A percentile compares a stretch with the other conserved stretches of the same genome.
Evolutionary conservation across 2,797 vertebrate species (phyloP).

Genomic region (Rallus crepitans): DNA sequence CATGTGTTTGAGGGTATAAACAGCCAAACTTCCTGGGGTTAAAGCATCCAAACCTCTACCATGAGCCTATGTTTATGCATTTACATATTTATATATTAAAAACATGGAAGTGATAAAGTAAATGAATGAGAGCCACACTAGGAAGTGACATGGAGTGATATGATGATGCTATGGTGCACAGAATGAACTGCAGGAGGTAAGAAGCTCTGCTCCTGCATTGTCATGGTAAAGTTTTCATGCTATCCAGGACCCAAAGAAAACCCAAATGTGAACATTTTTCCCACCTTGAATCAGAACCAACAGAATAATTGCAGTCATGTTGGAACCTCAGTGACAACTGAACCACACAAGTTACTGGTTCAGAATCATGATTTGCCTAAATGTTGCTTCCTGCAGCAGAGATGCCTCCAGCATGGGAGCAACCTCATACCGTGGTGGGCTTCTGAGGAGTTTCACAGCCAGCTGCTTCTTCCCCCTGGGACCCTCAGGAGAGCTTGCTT

Average conservation of each 20-base stretch:
- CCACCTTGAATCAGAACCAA: background rate
- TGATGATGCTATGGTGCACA: background rate
- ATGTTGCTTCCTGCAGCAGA: background rate
- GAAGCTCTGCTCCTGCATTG: background rate
- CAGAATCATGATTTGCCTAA: background rate
- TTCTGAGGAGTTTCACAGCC: background rate
- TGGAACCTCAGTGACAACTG: background rate
- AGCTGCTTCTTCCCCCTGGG: background rate
- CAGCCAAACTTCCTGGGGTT: background rate
- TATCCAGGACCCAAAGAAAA: background rate
- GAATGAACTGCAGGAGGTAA: background rate
- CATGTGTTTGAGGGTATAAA: slow-evolving; percentile 14
- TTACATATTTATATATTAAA: background rate
- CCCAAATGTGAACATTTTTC: background rate
- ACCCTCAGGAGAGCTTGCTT: background rate
- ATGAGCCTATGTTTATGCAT: background rate
- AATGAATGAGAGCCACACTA: background rate
- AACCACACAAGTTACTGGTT: background rate
- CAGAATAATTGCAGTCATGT: fast-evolving
- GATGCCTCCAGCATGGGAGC: background rate
- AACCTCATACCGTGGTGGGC: background rate
- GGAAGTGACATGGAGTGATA: background rate
- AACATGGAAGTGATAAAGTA: background rate
- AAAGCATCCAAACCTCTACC: background rate
- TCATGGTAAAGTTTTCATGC: background rate